Base-by-base conservation (phyloP, 2,797 vertebrate species). In the Steatocranus sp. region DNA sequence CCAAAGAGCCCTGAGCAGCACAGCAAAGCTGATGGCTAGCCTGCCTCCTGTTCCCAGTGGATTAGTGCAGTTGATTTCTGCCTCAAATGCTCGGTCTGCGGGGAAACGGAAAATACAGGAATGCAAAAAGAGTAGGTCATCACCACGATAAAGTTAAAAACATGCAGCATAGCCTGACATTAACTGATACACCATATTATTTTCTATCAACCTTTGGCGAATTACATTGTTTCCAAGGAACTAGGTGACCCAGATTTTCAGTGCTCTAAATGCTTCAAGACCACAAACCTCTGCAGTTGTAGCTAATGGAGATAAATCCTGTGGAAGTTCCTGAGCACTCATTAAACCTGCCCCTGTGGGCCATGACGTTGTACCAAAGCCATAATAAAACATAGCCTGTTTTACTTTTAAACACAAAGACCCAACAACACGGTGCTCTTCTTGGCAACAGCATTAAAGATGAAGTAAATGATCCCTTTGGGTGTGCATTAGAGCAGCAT, bases 51-150 rank as follows among this genome's bases (percentile, higher is more conserved):
- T 99, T 49, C 99, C 99, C 89, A 99, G 93, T 0, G 98, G 99
- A 90, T 99, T 99, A 85, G 94, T 99, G 91, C 96, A 99, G 95
- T 99, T 99, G 88, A 99, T 98, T 95, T 99, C 99, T 0, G 97
- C 96, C 93, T 99, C 98, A 87, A 99, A 99, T 2, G 96, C 98
- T 73, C 97, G 96, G 90, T 99, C 99, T 99, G 94, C 11, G 91
- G 12, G n/a, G 23, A 17, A 18, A 84, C 2, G 74, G 25, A 41
- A 79, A 75, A 80, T 4, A 46, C 17, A 41, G 5, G 7, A 4
- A 10, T 74, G n/a, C 76, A 9, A 51, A 5, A 27, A 66, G 3
- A 56, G 23, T 68, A 43, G 38, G 36, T 25, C 38, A 43, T 41
- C 34, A 20, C 8, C 12, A 23, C 2, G 36, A 23, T 41, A 23